Evolutionary conservation across 2,888 invertebrate species (phyloP), one percentile per base, ranked within the genome.

Genomic region (Machimus atricapillus): DNA sequence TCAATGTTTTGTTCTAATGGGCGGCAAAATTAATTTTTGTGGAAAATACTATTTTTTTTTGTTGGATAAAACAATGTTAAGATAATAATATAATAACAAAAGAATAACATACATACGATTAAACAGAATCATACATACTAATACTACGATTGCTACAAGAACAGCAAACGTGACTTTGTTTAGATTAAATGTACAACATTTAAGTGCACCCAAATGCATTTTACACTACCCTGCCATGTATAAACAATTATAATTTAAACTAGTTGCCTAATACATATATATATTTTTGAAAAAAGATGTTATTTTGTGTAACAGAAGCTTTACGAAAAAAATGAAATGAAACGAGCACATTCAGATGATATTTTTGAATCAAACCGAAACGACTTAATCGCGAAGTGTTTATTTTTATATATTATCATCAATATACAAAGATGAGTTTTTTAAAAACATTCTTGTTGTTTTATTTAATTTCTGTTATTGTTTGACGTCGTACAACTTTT

Each of bases 341-440:
- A 76, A 76, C 76, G 76, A 79, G 27, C 31, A 79, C 43, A 78
- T 78, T 78, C 23, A 78, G 78, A 78, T 78, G 37, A 19, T 43
- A 66, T 66, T 66, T 66, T 78, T 78, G 37, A 40, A 78, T 78
- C 37, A 66, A 78, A 78, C 23, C 78, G 78, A 79, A 79, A 79
- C 79, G 79, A 79, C 79, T 19, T 52, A 27, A 27, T 52, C 46
- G 16, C 79, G 56, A 52, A 52, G 31, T 52, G 46, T 27, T 52
- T 31, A 52, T 52, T 52, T 79, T 79, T 79, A 31, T 46, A 79
- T 78, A 43, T 43, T 19, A 27, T 79, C 66, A 27, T 66, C 56
- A 66, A 66, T 66, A 66, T 66, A 66, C 19, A 66, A 66, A 66
- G 66, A 66, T 66, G 19, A 66, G 66, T 23, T 66, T 66, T 66